Base-by-base conservation (phyloP, 2,113 vertebrate species). In the Vimba vimba region DNA sequence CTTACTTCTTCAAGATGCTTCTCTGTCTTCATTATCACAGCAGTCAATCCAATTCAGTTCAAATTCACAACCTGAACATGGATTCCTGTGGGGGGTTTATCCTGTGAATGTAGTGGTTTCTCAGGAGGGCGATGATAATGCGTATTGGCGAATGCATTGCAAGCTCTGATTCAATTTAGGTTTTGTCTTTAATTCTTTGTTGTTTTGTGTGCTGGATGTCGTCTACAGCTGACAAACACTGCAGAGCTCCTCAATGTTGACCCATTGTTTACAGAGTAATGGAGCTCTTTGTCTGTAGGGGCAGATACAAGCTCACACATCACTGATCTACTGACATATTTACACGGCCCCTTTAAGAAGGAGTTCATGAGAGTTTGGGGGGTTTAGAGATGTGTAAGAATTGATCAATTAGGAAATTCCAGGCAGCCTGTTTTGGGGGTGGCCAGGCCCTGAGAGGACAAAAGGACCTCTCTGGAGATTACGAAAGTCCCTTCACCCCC, bases 1-100 rank as follows among this genome's bases (percentile, higher is more conserved):
- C 52, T 59, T 59, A 9, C 12, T 39, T 60, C 75, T 52, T 60
- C 11, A n/a, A 33, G 39, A 59, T 12, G 19, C 36, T 43, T 60
- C 77, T 43, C 30, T 4, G 19, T n/a, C 5, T 43, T 79, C 55
- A 79, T 79, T 79, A 79, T 79, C 77, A 79, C 77, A 79, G 19
- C 77, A 60, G 21, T 36, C 27, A 5, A 23, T 27, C 27, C 62
- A 66, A 66, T 66, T 27, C n/a, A 66, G 10, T 57, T 78, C 45
- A 50, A 75, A 75, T 75, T 76, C 45, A 47, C 73, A 75, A 50
- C 73, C 43, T 75, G 73, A 75, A 27, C 15, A 47, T 47, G 6
- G 45, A 36, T 78, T 52, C 76, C 76, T 6, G 52, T 23, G 76
- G 52, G 75, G 15, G 15, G 5, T 78, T 55, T 7, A 59, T 3